Conservation (phyloP, 2,888 invertebrate species). For the Trichacis sp. region DNA sequence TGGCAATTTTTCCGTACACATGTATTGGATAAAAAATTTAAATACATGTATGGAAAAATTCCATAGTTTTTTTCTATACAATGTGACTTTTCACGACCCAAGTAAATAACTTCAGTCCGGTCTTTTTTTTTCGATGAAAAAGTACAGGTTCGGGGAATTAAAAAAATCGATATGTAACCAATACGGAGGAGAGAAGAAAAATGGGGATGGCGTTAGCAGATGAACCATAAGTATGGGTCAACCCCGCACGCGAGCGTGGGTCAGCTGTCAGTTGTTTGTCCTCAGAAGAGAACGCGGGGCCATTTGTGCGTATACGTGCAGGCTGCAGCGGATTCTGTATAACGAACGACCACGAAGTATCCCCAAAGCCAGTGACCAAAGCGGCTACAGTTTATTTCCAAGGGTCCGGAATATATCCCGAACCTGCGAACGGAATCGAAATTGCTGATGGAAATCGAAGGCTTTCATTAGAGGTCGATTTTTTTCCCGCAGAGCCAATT, state of each 20-base stretch:
- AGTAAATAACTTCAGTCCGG: no score
- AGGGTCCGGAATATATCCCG: conserved; percentile 35
- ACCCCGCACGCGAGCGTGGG: conserved; percentile 64
- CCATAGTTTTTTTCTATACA: no score
- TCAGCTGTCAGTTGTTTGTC: conserved; percentile 69
- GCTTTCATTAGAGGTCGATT: not conserved
- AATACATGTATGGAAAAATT: no score
- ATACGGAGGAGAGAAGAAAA: conserved; percentile 30
- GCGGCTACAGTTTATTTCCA: conserved; percentile 26
- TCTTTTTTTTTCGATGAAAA: conserved; percentile 5
- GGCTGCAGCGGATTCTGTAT: conserved; percentile 54
- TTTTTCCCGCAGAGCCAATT: not conserved
- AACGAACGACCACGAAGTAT: conserved; percentile 51
- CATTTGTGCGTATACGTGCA: conserved; percentile 55
- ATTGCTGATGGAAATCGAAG: conserved; percentile 21
- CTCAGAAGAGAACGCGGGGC: conserved; percentile 46
- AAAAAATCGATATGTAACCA: conserved; percentile 36
- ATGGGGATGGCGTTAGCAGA: conserved; percentile 63
- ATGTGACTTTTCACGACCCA: no score
- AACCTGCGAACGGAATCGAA: conserved; percentile 47
- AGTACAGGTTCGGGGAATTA: conserved; percentile 20
- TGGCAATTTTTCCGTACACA: no score
- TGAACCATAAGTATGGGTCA: conserved; percentile 67
- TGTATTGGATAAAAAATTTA: no score
- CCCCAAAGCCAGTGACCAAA: conserved; percentile 45